Evolutionary conservation across 2,888 invertebrate species (phyloP).

Genomic region (Cheilosia vernalis): DNA sequence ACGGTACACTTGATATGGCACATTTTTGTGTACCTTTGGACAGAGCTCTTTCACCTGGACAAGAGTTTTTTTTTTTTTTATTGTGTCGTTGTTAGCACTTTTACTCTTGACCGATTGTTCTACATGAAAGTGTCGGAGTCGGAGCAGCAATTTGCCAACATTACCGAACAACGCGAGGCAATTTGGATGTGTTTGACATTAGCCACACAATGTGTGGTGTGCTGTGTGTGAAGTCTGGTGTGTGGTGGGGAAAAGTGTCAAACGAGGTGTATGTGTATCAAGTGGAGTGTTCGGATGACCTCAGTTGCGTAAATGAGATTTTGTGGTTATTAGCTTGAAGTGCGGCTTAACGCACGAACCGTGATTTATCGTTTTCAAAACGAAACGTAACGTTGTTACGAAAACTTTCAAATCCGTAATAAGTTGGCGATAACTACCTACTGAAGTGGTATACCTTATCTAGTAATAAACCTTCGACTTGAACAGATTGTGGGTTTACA

Average conservation of each 20-base stretch:
- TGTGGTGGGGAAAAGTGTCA: background rate
- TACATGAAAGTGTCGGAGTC: background rate
- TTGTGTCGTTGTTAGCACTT: slow-evolving; percentile 44
- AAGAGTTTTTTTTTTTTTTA: background rate
- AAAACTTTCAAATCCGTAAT: no score
- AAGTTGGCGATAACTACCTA: no score
- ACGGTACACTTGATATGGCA: slow-evolving; percentile 56
- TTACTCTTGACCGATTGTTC: slow-evolving; percentile 55
- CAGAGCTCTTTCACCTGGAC: slow-evolving; percentile 53
- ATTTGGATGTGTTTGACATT: slow-evolving; percentile 22
- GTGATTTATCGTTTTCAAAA: no score
- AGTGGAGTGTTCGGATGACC: slow-evolving; percentile 2
- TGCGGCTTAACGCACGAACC: no score
- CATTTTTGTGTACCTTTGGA: slow-evolving; percentile 40
- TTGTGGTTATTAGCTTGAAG: background rate
- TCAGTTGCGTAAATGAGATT: background rate
- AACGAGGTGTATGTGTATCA: slow-evolving; percentile 13
- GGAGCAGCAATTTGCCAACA: background rate
- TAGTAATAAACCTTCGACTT: no score
- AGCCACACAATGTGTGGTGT: background rate
- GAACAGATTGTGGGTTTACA: no score
- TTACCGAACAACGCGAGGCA: slow-evolving; percentile 8
- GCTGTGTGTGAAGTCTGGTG: background rate
- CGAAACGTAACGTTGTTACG: no score
- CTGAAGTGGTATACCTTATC: no score